A percentile compares a stretch with the other conserved stretches of the same genome.
Conservation (phyloP, 2,797 vertebrate species). For the Falco novaeseelandiae region DNA sequence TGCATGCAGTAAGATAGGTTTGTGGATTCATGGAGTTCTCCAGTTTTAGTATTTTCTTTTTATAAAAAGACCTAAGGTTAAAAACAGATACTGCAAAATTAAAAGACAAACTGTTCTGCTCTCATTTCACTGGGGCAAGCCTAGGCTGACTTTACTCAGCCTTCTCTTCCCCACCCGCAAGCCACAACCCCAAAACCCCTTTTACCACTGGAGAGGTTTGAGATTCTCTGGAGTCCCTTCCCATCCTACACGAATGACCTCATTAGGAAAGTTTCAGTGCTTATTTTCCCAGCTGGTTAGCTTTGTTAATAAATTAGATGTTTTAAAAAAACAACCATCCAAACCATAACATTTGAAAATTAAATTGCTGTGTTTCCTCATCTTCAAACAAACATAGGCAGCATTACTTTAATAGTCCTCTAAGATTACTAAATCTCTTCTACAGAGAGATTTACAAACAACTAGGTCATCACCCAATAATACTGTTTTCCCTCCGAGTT, state of each 20-base stretch:
- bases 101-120: not conserved
- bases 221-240: not conserved
- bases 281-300: slow-evolving; percentile 22
- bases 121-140: not conserved
- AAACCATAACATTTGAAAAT: slow-evolving; percentile 12
- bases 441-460: slow-evolving; percentile 8
- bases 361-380: not conserved
- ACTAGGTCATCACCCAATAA: slow-evolving; percentile 33
- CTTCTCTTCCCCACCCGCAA: too few relatives aligned
- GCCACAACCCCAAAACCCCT: not conserved
- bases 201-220: not conserved
- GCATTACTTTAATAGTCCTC: not conserved
- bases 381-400: not conserved
- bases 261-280: not conserved
- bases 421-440: slow-evolving; percentile 15
- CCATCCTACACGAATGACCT: not conserved
- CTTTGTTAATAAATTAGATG: slow-evolving; percentile 5
- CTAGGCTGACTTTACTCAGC: not conserved
- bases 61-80: not conserved
- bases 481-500: not conserved
- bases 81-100: not conserved
- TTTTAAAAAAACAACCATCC: not conserved
- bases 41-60: not conserved
- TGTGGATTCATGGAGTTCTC: not conserved
- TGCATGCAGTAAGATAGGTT: rapidly evolving